These are phyloP conservation scores for Petrolisthes manimaculis DNA, from an alignment of 2,888 invertebrate genomes.

Conservation along the genomic window DNA sequence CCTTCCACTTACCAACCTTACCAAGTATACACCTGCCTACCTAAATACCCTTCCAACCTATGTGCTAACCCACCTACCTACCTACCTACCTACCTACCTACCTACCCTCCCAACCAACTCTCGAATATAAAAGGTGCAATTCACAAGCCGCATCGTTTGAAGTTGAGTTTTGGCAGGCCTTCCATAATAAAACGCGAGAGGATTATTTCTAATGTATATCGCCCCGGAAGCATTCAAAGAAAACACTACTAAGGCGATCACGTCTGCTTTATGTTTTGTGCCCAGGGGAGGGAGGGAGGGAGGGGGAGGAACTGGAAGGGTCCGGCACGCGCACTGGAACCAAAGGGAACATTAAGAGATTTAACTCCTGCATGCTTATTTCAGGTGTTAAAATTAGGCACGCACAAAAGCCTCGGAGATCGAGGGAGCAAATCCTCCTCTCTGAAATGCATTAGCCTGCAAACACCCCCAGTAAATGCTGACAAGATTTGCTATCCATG, in stretches of 20 bases:
- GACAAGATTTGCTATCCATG: slow-evolving; percentile 1
- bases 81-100: too few relatives aligned
- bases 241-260: slow-evolving; percentile 6
- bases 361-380: slow-evolving; percentile 7
- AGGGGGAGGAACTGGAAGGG: not conserved
- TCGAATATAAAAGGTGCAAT: not conserved
- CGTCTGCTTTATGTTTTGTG: slow-evolving; percentile 1
- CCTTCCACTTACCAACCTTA: not conserved
- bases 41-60: too few relatives aligned
- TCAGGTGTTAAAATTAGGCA: slow-evolving; percentile 4
- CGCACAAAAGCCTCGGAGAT: slow-evolving; percentile 15
- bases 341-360: not conserved
- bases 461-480: slow-evolving; percentile 4
- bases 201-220: slow-evolving; percentile 12
- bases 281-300: not conserved
- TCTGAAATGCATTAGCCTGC: slow-evolving; percentile 9
- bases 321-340: not conserved
- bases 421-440: not conserved
- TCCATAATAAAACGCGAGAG: not conserved
- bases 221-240: not conserved
- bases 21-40: too few relatives aligned
- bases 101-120: not conserved
- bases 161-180: not conserved
- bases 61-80: not conserved
- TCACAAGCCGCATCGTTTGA: not conserved